A percentile compares a stretch with the other conserved stretches of the same genome.
phyloP scores from a whole-genome alignment of 2,888 invertebrate genomes.

The Palloptera scutellata region DNA sequence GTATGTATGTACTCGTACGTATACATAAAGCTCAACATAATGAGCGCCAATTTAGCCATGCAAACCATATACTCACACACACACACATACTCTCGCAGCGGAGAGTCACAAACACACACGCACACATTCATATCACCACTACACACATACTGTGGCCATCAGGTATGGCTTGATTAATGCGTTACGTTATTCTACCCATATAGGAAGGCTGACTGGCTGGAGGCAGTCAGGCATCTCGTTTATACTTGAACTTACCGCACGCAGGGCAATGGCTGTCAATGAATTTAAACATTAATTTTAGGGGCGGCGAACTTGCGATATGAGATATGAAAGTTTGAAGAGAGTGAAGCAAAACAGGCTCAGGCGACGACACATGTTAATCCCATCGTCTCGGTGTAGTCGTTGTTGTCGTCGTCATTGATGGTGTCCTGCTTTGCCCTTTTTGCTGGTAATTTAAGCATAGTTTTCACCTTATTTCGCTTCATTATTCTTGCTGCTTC shows the following conservation, averaged over 20 bases:
- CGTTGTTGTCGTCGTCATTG: not conserved
- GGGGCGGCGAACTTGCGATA: not conserved
- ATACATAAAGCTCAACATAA: slow-evolving; percentile 35
- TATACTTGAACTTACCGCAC: not conserved
- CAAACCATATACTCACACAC: not conserved
- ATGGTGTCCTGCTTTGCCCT: not conserved
- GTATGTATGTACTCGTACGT: not conserved
- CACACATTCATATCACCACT: slow-evolving; percentile 6
- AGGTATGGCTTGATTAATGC: slow-evolving; percentile 57
- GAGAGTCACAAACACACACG: too few species aligned
- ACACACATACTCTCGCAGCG: not conserved
- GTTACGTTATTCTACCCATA: slow-evolving; percentile 39
- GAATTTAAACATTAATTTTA: slow-evolving; percentile 55
- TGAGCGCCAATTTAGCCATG: slow-evolving; percentile 51
- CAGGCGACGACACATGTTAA: slow-evolving; percentile 43
- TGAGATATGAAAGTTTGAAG: not conserved
- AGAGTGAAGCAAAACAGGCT: not conserved
- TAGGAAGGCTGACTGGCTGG: too few species aligned
- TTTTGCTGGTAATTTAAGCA: not conserved
- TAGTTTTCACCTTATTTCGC: not conserved
- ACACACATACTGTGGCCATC: slow-evolving; percentile 44
- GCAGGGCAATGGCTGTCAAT: slow-evolving; percentile 31
- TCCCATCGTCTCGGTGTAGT: slow-evolving; percentile 38
- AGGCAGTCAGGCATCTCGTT: slow-evolving; percentile 7
- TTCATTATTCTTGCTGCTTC: slow-evolving; percentile 13